Evolutionary conservation across 2,888 invertebrate species (phyloP).

Genomic region (Cephus sareptanus): DNA sequence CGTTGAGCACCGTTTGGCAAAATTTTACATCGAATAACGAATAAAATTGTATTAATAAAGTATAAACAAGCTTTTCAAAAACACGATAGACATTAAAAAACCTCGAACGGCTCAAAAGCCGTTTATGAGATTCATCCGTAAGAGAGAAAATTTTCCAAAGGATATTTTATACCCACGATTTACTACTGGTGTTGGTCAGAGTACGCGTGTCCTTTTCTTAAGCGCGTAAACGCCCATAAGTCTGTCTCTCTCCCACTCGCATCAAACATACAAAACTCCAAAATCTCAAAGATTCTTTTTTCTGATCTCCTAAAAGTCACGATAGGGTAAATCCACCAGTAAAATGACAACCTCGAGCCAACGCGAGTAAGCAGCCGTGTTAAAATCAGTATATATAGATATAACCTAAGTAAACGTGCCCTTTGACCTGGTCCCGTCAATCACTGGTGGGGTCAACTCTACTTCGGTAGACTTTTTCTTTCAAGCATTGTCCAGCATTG

Average conservation of each 20-base stretch:
- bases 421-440: no score
- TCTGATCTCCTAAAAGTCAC: not conserved
- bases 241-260: not conserved
- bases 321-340: not conserved
- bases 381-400: no score
- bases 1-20: no score
- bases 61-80: no score
- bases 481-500: not conserved
- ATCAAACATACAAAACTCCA: not conserved
- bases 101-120: not conserved
- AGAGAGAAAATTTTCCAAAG: not conserved
- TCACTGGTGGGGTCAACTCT: no score
- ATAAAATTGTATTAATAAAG: no score
- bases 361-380: no score
- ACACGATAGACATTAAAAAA: no score
- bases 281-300: not conserved
- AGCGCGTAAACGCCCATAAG: not conserved
- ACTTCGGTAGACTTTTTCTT: not conserved
- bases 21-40: no score
- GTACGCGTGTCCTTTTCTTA: not conserved
- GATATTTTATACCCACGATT: not conserved
- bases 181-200: not conserved
- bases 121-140: not conserved
- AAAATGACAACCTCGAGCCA: no score
- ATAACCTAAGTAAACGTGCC: no score